Evolutionary conservation across 2,888 invertebrate genomes (phyloP).

Genomic region (Xestia c-nigrum): DNA sequence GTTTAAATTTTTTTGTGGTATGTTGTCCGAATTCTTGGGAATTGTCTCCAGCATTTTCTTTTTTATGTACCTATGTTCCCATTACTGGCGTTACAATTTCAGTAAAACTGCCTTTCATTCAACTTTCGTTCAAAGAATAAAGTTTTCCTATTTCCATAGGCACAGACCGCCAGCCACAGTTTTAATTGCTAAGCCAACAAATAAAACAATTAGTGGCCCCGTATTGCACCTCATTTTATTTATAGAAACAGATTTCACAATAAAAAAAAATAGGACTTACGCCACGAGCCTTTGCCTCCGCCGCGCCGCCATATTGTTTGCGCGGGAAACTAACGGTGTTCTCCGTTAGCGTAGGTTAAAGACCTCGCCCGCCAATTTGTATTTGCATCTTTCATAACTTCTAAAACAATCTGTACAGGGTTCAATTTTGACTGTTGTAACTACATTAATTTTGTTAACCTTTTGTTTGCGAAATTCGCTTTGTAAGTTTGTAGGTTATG

Average conservation of each 20-base stretch:
- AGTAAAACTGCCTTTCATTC: slow-evolving; percentile 8
- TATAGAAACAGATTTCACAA: slow-evolving; percentile 41
- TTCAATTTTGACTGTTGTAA: slow-evolving; percentile 59
- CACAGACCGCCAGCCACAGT: background rate
- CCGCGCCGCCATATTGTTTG: slow-evolving; percentile 77
- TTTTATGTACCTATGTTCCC: too few species aligned
- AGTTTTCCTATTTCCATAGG: background rate
- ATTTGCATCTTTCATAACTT: slow-evolving; percentile 55
- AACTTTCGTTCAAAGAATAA: slow-evolving; percentile 3
- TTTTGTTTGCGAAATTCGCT: slow-evolving; percentile 65
- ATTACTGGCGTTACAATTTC: background rate
- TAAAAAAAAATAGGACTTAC: slow-evolving; percentile 66
- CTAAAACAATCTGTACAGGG: slow-evolving; percentile 49
- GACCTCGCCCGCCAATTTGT: slow-evolving; percentile 68
- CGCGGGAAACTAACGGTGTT: slow-evolving; percentile 77
- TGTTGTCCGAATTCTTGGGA: too few species aligned
- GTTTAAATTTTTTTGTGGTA: background rate
- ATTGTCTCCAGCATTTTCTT: too few species aligned
- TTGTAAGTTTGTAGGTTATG: slow-evolving; percentile 65
- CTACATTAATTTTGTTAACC: slow-evolving; percentile 57
- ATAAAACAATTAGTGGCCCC: slow-evolving; percentile 37
- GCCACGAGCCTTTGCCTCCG: slow-evolving; percentile 64
- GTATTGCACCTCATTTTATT: slow-evolving; percentile 48
- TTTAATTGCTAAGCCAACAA: slow-evolving; percentile 46
- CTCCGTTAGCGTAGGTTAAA: slow-evolving; percentile 76